Conservation (phyloP, 2,888 invertebrate genomes). For the Thalpophila matura region DNA sequence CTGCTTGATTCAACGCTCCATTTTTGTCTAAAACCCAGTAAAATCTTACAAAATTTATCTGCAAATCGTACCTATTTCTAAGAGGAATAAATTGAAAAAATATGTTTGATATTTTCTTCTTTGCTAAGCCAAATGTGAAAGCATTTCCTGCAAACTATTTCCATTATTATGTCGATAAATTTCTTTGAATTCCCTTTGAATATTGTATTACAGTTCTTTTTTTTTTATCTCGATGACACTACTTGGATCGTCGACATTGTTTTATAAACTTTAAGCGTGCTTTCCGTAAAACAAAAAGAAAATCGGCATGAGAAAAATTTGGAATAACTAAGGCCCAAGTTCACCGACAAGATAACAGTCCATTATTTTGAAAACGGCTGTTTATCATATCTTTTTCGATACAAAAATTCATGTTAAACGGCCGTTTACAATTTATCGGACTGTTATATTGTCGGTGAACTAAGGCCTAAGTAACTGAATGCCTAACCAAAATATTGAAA, state of each 20-base stretch:
- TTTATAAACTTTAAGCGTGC: neutral
- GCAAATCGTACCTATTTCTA: neutral
- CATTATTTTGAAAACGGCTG: no score
- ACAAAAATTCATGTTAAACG: no score
- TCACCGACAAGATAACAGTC: no score
- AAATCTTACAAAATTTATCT: no score
- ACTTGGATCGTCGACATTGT: neutral
- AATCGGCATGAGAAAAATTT: neutral
- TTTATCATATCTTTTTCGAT: no score
- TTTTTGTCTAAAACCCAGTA: neutral
- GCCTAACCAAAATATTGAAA: no score
- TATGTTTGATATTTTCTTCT: neutral
- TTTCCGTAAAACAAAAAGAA: neutral
- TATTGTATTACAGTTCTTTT: conserved; percentile 1
- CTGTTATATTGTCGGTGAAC: no score
- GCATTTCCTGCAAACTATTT: neutral
- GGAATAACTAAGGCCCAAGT: no score
- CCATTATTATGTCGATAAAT: neutral
- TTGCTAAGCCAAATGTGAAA: conserved; percentile 1
- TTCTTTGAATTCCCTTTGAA: conserved; percentile 15
- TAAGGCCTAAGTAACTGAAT: no score
- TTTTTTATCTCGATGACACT: neutral
- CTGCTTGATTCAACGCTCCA: neutral
- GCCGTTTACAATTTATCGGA: no score
- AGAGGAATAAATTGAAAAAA: neutral